Base-by-base conservation (phyloP, 2,113 vertebrate species). In the Leptobrachium ailaonicum region DNA sequence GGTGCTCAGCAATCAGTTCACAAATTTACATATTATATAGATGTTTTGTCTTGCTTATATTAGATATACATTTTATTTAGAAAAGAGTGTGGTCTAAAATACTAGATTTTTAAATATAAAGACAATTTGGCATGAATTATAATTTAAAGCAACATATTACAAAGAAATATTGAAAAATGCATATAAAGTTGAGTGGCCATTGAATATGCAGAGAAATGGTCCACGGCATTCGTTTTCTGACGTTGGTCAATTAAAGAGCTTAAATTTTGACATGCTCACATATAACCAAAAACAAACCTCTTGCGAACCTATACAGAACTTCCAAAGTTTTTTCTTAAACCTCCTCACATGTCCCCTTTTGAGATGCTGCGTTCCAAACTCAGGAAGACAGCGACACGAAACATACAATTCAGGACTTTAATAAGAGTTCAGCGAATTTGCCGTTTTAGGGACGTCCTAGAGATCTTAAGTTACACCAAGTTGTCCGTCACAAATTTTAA, bases 401-500 rank as follows among this genome's bases (percentile, higher is more conserved):
- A 14, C 70, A 71, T 54, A 54, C 47, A 71, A 47, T 32, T 54
- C 44, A n/a, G 53, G 14, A 41, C 14, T 12, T 43, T 41, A 66
- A 76, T 13, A 67, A 13, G 32, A 40, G n/a, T 60, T n/a, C 6
- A 66, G 63, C 58, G 41, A 43, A 40, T 67, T 64, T 58, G 66
- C 44, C 14, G 4, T 41, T 41, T 8, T 32, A 32, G 89, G 87
- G 83, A 89, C 84, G 82, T 90, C 81, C 85, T 85, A 92, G 89
- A 91, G 91, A 91, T 88, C 90, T 88, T 42, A 58, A 89, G 86
- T 87, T 32, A 87, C 87, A 86, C 69, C 67, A 76, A 89, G 85
- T 88, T 88, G 88, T 76, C 86, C 89, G 88, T 87, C 86, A 87
- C 85, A 86, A 84, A 32, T 32, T 89, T 79, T 93, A 94, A 94